Base-by-base conservation (phyloP, 2,797 vertebrate genomes). In the Botia kubotai region DNA sequence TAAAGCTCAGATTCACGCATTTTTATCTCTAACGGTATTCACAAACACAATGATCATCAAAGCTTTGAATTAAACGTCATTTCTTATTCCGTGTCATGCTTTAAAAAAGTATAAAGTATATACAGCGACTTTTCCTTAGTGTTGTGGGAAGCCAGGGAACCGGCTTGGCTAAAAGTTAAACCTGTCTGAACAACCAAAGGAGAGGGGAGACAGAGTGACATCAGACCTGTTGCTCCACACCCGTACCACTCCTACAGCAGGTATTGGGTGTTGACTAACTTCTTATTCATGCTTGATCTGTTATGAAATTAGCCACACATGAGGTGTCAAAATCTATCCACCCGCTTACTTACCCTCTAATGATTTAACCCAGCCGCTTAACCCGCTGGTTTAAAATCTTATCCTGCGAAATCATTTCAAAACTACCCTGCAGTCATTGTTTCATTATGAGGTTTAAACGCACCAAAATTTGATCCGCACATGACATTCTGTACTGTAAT, bases 201-300 rank as follows among this genome's bases (percentile, higher is more conserved):
- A 62, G 39, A 63, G 23, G 13, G 12, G n/a, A 86, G 77, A 85
- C 33, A 33, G 83, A 86, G 80, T 86, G 58, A 85, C 84, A 86
- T 36, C 75, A 89, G 78, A 60, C 60, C 76, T 82, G 86, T 71
- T 6, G 60, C 67, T 91, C 87, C 92, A 87, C 92, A 90, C 91
- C 92, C 89, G 83, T 62, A 86, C 87, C 93, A 89, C 94, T 90
- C 94, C 94, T 85, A 86, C 65, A 70, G 67, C 87, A 88, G 93
- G 93, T 92, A 94, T 94, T 91, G 85, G 90, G 83, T 81, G 90
- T 90, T 87, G 85, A 87, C 83, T 73, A 68, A 63, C 33, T 83
- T 88, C 50, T 87, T 82, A 3, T 71, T 48, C 50, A 85, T 84
- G 85, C 74, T 82, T 72, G 17, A 62, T 39, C 43, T 77, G 17